These are phyloP conservation scores for Trissoscelio sp. DNA, from an alignment of 2,888 invertebrate species.

Conservation along the genomic window DNA sequence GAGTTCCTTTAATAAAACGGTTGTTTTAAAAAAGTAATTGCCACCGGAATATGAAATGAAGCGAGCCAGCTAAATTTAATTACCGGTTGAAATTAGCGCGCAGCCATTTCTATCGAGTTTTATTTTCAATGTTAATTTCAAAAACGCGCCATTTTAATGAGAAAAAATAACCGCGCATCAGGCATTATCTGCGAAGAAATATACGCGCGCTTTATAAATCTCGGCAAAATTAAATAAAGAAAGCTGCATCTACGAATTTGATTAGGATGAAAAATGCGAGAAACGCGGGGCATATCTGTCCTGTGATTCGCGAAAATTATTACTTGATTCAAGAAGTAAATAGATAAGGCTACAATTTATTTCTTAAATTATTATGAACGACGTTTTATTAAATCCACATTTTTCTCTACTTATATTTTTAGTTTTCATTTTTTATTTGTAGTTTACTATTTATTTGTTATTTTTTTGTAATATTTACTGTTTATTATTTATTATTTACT, in stretches of 20 bases:
- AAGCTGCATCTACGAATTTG: conserved; percentile 17
- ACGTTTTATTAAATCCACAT: neutral
- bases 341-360: neutral
- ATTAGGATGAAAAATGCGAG: conserved; percentile 15
- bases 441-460: too few relatives aligned
- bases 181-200: neutral
- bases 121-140: neutral
- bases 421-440: too few relatives aligned
- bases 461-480: too few relatives aligned
- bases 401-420: too few relatives aligned
- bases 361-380: neutral
- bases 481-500: too few relatives aligned
- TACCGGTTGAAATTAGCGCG: neutral
- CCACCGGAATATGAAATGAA: conserved; percentile 5
- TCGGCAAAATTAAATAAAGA: conserved; percentile 14
- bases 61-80: neutral
- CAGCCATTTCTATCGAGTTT: neutral
- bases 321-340: neutral
- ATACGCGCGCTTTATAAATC: conserved; percentile 11
- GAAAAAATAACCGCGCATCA: neutral
- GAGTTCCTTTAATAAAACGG: neutral
- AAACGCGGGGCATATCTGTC: conserved; percentile 1
- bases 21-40: neutral
- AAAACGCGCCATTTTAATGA: neutral
- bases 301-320: neutral